phyloP scores from a whole-genome alignment of 2,888 invertebrate species.

The Elmis aenea region DNA sequence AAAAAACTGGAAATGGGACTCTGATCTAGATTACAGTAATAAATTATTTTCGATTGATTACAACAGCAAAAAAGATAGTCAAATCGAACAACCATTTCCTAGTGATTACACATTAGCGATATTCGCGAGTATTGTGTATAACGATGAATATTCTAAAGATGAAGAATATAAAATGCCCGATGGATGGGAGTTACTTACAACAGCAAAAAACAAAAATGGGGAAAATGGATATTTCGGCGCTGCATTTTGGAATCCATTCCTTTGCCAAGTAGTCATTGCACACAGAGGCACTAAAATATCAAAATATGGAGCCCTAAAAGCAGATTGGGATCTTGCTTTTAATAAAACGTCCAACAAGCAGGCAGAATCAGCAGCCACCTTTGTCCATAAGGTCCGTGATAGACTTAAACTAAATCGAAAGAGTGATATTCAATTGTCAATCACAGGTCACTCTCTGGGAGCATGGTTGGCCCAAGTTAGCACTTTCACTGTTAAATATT shows the following conservation, averaged over 20 bases:
- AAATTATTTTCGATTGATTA: too few species aligned
- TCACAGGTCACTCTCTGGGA: constrained; percentile 17
- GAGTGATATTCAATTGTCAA: constrained; percentile 7
- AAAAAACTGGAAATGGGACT: too few species aligned
- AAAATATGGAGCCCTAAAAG: constrained; percentile 7
- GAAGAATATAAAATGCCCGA: too few species aligned
- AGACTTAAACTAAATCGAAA: constrained; percentile 1
- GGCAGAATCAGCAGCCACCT: constrained; percentile 14
- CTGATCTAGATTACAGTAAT: too few species aligned
- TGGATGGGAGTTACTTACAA: constrained; percentile 14
- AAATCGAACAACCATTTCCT: too few species aligned
- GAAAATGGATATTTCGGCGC: constrained; percentile 13
- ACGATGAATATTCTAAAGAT: background rate
- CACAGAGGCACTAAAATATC: constrained; percentile 11
- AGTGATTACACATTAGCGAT: constrained; percentile 8
- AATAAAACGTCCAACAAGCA: constrained; percentile 5
- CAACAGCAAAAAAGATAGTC: too few species aligned
- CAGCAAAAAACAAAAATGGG: constrained; percentile 6
- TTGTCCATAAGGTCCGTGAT: constrained; percentile 7
- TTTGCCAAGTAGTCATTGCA: constrained; percentile 13
- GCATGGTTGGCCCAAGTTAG: constrained; percentile 16
- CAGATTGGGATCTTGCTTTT: constrained; percentile 8
- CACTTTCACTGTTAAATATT: constrained; percentile 14
- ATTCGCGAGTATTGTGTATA: constrained; percentile 9
- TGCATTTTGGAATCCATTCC: constrained; percentile 13